Percentiles rank a stretch among this genome's conserved stretches.
These are phyloP conservation scores for Rhynchotus rufescens DNA, from an alignment of 2,797 vertebrate genomes.

Conservation along the genomic window DNA sequence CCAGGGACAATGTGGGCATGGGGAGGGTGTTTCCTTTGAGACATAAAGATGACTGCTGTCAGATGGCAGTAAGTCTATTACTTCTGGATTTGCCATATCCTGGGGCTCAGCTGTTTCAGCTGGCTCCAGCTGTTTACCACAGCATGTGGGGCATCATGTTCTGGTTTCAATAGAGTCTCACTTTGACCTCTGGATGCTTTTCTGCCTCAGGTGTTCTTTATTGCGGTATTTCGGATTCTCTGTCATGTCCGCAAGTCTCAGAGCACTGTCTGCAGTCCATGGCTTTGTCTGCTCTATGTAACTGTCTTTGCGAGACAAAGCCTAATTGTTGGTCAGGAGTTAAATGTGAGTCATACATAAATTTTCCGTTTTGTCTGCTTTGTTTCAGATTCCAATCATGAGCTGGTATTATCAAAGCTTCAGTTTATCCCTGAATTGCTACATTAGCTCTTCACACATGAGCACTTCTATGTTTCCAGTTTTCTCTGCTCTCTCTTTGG, in stretches of 20 bases:
- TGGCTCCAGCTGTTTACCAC: slow-evolving; percentile 54
- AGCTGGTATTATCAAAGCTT: slow-evolving; percentile 29
- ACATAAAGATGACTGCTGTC: background rate
- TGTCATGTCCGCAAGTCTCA: background rate
- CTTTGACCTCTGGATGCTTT: slow-evolving; percentile 50
- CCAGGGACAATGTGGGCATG: background rate
- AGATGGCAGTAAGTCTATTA: slow-evolving; percentile 15
- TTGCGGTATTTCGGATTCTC: slow-evolving; percentile 17
- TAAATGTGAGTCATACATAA: background rate
- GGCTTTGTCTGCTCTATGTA: background rate
- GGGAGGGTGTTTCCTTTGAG: background rate
- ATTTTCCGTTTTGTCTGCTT: slow-evolving; percentile 33
- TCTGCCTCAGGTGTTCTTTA: slow-evolving; percentile 49
- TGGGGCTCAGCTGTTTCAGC: slow-evolving; percentile 46
- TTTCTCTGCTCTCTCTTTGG: slow-evolving; percentile 20
- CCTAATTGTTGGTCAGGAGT: background rate
- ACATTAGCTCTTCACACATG: slow-evolving; percentile 55
- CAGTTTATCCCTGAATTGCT: slow-evolving; percentile 26
- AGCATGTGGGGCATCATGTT: slow-evolving; percentile 31
- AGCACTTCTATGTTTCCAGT: background rate
- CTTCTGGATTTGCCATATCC: slow-evolving; percentile 47
- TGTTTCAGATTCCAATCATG: slow-evolving; percentile 20
- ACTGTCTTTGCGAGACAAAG: background rate
- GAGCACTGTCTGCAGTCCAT: background rate
- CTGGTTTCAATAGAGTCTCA: slow-evolving; percentile 6